Evolutionary conservation across 2,888 invertebrate species (phyloP), one percentile per base, ranked within the genome.

Genomic region (Amblyjoppa fuscipennis): DNA sequence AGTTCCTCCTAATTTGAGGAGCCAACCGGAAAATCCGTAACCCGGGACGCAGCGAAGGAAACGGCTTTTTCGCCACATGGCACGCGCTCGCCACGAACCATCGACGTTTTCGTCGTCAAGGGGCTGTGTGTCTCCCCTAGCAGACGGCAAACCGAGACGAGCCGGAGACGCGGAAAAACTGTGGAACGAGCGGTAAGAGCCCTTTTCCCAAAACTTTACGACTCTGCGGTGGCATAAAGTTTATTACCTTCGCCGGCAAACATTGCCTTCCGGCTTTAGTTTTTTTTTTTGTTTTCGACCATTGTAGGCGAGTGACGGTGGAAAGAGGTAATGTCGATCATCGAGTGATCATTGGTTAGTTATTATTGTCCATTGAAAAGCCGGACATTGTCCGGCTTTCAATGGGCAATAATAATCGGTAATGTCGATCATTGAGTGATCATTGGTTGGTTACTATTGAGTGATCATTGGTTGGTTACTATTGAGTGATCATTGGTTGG

Each of bases 61-160:
- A 69, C 77, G 41, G 75, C 76, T 69, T 89, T 89, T 87, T 88
- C 90, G 88, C 90, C 92, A 92, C 91, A 92, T 92, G 92, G 91
- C 92, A 91, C 90, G 89, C 91, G 90, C 81, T 87, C 82, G 49
- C 66, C 80, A 69, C 76, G 76, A 77, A 77, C 71, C 71, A 56
- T 66, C 34, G 28, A 64, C 77, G 53, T 56, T 61, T n/a, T 16
- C 31, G 31, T 16, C 76, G 56, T 59, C 53, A 56, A 78, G 56
- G 56, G 49, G 41, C 53, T 6, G 4, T n/a, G 5, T n/a, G 51
- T 51, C 38, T 76, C 61, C 1, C 56, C 41, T n/a, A 49, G 31
- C 81, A 70, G 69, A 74, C 73, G 45, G 59, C 73, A 49, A n/a
- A 61, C 51, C 51, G 56, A 20, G 20, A 25, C 9, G 28, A 9